Conservation (phyloP, 1,140 invertebrate species). For the Thaumetopoea pityocampa region DNA sequence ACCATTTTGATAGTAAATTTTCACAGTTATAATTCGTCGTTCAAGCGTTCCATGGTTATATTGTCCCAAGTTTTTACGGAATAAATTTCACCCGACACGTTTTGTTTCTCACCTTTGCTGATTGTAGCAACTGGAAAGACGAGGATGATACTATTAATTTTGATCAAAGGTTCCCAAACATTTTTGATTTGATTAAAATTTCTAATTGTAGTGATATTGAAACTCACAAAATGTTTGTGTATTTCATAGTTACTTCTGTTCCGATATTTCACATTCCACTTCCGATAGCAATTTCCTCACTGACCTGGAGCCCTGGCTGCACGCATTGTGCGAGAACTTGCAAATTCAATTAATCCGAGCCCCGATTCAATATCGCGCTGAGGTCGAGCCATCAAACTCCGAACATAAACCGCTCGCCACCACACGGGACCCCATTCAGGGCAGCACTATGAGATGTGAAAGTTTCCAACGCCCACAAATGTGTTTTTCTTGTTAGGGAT, state of each 20-base stretch:
- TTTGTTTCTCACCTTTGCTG: too few relatives aligned
- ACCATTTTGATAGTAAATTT: too few relatives aligned
- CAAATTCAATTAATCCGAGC: slow-evolving; percentile 35
- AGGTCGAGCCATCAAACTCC: slow-evolving; percentile 25
- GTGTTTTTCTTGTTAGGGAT: slow-evolving; percentile 37
- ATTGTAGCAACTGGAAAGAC: not conserved
- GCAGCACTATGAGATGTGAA: slow-evolving; percentile 14
- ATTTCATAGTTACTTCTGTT: too few relatives aligned
- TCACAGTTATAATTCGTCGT: too few relatives aligned
- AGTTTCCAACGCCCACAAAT: slow-evolving; percentile 31
- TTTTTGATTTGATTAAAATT: too few relatives aligned
- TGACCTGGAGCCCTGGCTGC: slow-evolving; percentile 10
- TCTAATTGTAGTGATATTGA: too few relatives aligned
- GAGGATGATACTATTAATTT: not conserved
- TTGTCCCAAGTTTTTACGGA: too few relatives aligned
- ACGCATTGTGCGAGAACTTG: slow-evolving; percentile 23
- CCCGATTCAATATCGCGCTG: slow-evolving; percentile 28
- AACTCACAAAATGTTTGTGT: too few relatives aligned
- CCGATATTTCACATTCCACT: slow-evolving; percentile 18
- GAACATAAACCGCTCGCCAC: slow-evolving; percentile 24
- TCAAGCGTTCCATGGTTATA: too few relatives aligned
- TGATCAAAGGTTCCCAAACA: too few relatives aligned
- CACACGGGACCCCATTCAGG: slow-evolving; percentile 17
- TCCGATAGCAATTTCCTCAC: slow-evolving; percentile 24
- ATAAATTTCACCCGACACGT: too few relatives aligned